Percentiles rank a stretch among this genome's conserved stretches.
phyloP scores from a whole-genome alignment of 2,797 vertebrate species.

The Girardinus metallicus region DNA sequence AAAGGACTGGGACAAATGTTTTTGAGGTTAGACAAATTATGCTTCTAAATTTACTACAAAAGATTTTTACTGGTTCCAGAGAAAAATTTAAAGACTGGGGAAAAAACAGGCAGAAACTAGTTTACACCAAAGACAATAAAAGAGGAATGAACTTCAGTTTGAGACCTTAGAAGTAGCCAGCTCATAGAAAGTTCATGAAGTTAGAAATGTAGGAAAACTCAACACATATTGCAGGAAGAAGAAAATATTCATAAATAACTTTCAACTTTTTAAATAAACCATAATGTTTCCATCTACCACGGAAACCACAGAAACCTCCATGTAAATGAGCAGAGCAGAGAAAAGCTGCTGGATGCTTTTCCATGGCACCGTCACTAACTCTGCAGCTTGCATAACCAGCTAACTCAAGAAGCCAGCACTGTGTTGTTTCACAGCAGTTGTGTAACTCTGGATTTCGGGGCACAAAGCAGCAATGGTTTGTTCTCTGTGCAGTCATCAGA shows the following conservation, averaged over 20 bases:
- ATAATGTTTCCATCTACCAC: not conserved
- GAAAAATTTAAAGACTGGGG: not conserved
- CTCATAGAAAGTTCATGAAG: not conserved
- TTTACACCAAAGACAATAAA: not conserved
- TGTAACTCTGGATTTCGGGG: not conserved
- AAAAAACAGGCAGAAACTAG: not conserved
- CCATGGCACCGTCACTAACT: not conserved
- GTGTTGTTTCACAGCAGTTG: not conserved
- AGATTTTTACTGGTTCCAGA: not conserved
- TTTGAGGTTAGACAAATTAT: not conserved
- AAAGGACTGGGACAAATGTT: not conserved
- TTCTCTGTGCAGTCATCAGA: not conserved
- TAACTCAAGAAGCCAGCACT: not conserved
- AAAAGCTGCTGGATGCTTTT: not conserved
- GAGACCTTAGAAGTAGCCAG: not conserved
- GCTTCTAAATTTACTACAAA: not conserved
- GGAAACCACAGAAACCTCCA: not conserved
- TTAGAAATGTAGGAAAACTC: not conserved
- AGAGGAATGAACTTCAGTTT: not conserved
- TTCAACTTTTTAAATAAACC: not conserved
- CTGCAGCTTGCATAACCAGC: not conserved
- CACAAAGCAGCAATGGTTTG: not conserved
- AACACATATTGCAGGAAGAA: not conserved
- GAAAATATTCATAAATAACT: not conserved
- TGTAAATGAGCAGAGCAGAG: not conserved